Evolutionary conservation across 35 echinoderm and acorn worm species (phyloP), one percentile per base, ranked within the genome.

Genomic region (Strongylocentrotus purpuratus): DNA sequence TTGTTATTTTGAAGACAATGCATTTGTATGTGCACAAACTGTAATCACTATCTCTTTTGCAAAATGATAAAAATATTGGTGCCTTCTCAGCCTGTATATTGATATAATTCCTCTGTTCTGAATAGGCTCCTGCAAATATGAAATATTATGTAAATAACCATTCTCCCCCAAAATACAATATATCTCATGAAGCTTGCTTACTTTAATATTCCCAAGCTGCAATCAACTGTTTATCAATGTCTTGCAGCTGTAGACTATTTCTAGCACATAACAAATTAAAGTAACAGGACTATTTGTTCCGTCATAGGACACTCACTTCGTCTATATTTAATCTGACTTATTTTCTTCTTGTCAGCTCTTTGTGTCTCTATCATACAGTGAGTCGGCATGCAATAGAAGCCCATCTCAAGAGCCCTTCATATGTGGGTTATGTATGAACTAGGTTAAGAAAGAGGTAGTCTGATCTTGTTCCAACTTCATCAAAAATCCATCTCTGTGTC

Each of bases 341-440:
- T 78, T 78, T 78, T 78, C 11, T 59, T 59, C 52, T 28, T n/a
- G 65, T 78, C 22, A 78, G 65, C 28, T 78, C 28, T 78, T n/a
- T 78, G 65, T n/a, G 65, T 78, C 65, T n/a, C 65, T 78, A 78
- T 78, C 15, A 78, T 78, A n/a, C 65, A 78, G 4, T 78, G 65
- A 22, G 65, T 28, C 65, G 65, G 25, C 65, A 5, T n/a, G 28
- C 25, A 18, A 78, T 78, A 78, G 65, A 78, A 78, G 65, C 22
- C 20, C 65, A 22, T n/a, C 65, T 78, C 65, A 78, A 78, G 65
- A 78, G 65, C 20, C 65, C 65, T 78, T 78, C 65, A 78, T 45
- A 89, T n/a, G 87, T 89, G 45, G 87, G 87, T 89, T 89, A 89
- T 89, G 87, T 89, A 89, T 89, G 87, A 89, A 45, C 87, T 89